phyloP scores from a whole-genome alignment of 2,888 invertebrate genomes.

The Abscondita cerata region DNA sequence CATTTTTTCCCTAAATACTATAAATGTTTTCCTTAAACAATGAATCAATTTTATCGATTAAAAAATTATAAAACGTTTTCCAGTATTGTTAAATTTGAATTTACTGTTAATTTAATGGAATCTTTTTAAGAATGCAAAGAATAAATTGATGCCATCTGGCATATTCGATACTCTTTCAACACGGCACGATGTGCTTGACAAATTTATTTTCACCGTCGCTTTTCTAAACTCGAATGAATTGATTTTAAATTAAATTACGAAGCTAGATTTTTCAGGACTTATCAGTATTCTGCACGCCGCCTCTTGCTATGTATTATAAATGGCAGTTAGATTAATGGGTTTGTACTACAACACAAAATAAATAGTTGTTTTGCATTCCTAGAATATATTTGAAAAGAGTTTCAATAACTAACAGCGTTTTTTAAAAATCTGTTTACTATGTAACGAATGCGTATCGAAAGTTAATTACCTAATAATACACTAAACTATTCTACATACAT shows the following conservation, averaged over 20 bases:
- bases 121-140: slow-evolving; percentile 25
- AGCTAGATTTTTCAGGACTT: slow-evolving; percentile 35
- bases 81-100: too few species aligned
- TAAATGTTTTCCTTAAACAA: too few species aligned
- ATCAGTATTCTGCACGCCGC: slow-evolving; percentile 34
- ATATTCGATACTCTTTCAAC: slow-evolving; percentile 31
- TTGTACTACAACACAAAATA: slow-evolving; percentile 32
- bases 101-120: too few species aligned
- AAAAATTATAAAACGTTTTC: too few species aligned
- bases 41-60: too few species aligned
- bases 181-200: slow-evolving; percentile 28
- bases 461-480: too few species aligned
- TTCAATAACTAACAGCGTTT: too few species aligned
- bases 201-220: slow-evolving; percentile 35
- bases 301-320: slow-evolving; percentile 34
- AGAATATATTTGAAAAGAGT: slow-evolving; percentile 18
- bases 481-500: too few species aligned
- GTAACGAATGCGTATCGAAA: too few species aligned
- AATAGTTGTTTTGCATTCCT: slow-evolving; percentile 32
- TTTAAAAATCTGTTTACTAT: too few species aligned
- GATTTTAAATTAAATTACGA: slow-evolving; percentile 36
- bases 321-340: slow-evolving; percentile 34
- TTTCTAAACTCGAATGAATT: slow-evolving; percentile 36
- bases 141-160: slow-evolving; percentile 33
- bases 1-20: too few species aligned